Conservation (phyloP, 1,140 invertebrate species). For the Brachionus plicatilis region DNA sequence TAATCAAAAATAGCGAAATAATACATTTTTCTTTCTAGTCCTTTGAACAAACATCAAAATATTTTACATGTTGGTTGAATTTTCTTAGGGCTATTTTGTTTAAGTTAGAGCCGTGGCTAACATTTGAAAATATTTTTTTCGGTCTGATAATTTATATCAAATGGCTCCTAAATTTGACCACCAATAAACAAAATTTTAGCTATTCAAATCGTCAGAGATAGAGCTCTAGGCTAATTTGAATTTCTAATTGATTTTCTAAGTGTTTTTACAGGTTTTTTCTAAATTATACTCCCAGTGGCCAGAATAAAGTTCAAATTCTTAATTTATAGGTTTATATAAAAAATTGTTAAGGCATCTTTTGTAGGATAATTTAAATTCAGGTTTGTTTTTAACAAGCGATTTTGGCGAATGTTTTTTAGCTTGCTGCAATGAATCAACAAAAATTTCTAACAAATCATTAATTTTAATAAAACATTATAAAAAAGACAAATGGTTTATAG, state of each 20-base stretch:
- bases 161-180: neutral
- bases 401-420: neutral
- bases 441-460: too few relatives aligned
- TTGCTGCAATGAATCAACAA: too few relatives aligned
- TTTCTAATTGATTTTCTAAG: neutral
- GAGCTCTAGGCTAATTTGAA: neutral
- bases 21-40: neutral
- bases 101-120: neutral
- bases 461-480: too few relatives aligned
- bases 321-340: neutral
- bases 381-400: neutral
- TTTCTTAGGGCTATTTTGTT: neutral
- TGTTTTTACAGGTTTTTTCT: neutral
- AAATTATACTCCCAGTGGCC: neutral
- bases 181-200: neutral
- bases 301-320: neutral
- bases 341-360: neutral
- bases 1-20: neutral
- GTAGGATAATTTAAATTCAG: neutral
- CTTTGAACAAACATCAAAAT: neutral
- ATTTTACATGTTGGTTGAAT: neutral
- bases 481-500: too few relatives aligned
- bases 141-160: constrained; percentile 1
- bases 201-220: neutral
- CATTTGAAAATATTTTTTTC: neutral